A percentile compares a stretch with the other conserved stretches of the same genome.
phyloP scores from a whole-genome alignment of 2,113 vertebrate genomes.

The Siniperca knerii region DNA sequence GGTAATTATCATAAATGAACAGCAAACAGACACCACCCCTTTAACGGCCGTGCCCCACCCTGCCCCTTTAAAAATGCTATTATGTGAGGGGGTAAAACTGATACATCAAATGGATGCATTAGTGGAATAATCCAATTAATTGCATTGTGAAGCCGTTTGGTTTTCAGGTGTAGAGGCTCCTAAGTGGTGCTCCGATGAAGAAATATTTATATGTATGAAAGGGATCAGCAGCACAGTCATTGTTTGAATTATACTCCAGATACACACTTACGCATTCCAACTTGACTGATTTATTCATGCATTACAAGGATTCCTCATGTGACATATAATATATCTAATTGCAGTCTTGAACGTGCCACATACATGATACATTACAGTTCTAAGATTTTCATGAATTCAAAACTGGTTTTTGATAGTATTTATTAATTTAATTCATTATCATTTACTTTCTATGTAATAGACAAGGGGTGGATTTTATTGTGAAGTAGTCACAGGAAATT shows the following conservation, averaged over 20 bases:
- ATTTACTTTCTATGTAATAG: background rate
- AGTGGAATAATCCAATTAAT: conserved; percentile 57
- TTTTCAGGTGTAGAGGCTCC: conserved; percentile 30
- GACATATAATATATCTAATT: background rate
- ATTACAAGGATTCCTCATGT: background rate
- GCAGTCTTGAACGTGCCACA: background rate
- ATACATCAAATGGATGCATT: conserved; percentile 58
- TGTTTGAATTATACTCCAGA: conserved; percentile 45
- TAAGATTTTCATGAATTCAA: background rate
- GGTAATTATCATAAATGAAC: conserved; percentile 25
- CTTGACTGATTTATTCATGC: conserved; percentile 8
- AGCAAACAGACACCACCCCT: conserved; percentile 41
- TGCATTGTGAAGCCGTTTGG: conserved; percentile 37
- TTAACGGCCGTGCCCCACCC: background rate
- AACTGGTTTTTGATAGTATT: no score
- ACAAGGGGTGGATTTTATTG: background rate
- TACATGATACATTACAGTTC: background rate
- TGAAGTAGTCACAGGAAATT: background rate
- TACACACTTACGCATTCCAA: conserved; percentile 22
- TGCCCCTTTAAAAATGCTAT: conserved; percentile 34
- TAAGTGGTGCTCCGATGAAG: conserved; percentile 45
- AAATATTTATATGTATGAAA: conserved; percentile 51
- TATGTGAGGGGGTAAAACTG: conserved; percentile 29
- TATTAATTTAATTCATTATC: no score
- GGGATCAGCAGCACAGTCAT: conserved; percentile 28